These are phyloP conservation scores for Terebella lapidaria DNA, from an alignment of 2,888 invertebrate species.

Conservation along the genomic window DNA sequence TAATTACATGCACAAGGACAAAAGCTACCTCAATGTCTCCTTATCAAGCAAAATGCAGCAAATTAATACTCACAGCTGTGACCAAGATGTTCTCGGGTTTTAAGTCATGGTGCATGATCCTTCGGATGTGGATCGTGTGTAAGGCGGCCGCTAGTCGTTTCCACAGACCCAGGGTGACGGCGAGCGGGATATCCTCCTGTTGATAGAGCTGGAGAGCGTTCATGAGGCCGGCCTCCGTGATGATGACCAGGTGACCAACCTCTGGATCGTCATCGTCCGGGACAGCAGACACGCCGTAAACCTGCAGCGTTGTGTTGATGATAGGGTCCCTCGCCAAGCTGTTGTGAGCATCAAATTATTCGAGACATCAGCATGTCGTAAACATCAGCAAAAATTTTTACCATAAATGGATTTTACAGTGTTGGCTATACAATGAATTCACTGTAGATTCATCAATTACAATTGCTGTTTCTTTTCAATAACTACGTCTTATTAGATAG, in stretches of 20 bases:
- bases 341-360: not conserved
- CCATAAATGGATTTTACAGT: no score
- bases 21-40: no score
- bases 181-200: slow-evolving; percentile 18
- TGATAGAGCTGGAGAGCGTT: slow-evolving; percentile 26
- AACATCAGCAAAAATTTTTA: no score
- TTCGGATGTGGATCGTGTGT: slow-evolving; percentile 22
- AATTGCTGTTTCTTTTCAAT: no score
- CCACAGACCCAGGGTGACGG: slow-evolving; percentile 23
- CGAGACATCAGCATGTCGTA: no score
- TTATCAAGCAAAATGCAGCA: no score
- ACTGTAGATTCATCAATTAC: no score
- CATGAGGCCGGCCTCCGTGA: slow-evolving; percentile 27
- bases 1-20: no score
- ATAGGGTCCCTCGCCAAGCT: slow-evolving; percentile 25
- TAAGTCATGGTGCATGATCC: slow-evolving; percentile 29
- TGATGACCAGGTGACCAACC: slow-evolving; percentile 26
- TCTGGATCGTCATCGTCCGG: slow-evolving; percentile 18
- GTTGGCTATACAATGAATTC: no score
- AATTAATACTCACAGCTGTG: slow-evolving; percentile 22
- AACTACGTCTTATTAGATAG: no score
- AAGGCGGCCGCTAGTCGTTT: slow-evolving; percentile 22
- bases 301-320: slow-evolving; percentile 21
- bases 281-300: slow-evolving; percentile 27
- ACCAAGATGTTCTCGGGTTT: slow-evolving; percentile 28